Percentiles rank a stretch among this genome's conserved stretches.
phyloP scores from a whole-genome alignment of 1,140 invertebrate species.

The Dryas iulia region DNA sequence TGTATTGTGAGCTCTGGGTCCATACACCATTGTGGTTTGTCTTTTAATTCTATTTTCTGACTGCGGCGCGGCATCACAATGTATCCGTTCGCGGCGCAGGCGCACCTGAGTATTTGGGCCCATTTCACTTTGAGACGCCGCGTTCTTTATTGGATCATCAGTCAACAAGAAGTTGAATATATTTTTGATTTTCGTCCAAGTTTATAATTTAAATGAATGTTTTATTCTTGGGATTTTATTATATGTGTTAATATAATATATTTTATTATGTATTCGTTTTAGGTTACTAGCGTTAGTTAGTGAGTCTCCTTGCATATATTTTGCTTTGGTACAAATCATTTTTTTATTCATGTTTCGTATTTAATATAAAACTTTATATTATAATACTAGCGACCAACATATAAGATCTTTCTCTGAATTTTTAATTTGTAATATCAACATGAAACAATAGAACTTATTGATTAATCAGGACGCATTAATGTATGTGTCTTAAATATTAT shows the following conservation, averaged over 20 bases:
- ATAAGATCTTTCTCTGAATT: too few species aligned
- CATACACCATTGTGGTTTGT: constrained; percentile 54
- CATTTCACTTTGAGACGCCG: constrained; percentile 67
- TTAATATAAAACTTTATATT: too few species aligned
- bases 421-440: too few species aligned
- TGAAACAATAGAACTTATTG: too few species aligned
- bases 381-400: too few species aligned
- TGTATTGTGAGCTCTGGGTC: constrained; percentile 53
- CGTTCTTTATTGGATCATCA: constrained; percentile 61
- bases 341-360: too few species aligned
- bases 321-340: too few species aligned
- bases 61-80: constrained; percentile 57
- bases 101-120: constrained; percentile 74
- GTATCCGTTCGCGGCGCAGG: constrained; percentile 50
- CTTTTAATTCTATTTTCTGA: constrained; percentile 75
- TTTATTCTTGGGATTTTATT: neutral
- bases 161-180: constrained; percentile 48
- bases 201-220: constrained; percentile 3
- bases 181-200: constrained; percentile 37
- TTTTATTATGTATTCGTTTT: constrained; percentile 13
- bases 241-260: constrained; percentile 2
- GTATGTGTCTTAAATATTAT: too few species aligned
- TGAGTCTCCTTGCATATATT: too few species aligned
- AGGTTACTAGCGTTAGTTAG: too few species aligned
- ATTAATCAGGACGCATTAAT: too few species aligned